These are phyloP conservation scores for Cephus rjabovi DNA, from an alignment of 2,888 invertebrate species.

Conservation along the genomic window DNA sequence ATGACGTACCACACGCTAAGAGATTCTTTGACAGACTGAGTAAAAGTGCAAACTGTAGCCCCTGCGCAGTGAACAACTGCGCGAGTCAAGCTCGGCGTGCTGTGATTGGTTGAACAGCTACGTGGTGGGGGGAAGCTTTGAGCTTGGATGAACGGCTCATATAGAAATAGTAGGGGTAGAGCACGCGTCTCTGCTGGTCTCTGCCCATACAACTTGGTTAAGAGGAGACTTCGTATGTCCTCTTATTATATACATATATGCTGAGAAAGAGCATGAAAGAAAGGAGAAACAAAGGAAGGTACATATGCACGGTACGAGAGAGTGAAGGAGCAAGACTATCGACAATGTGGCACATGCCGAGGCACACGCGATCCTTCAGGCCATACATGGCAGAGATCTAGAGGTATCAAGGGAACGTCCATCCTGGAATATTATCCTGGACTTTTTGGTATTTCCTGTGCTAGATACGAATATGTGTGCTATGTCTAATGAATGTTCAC, in stretches of 20 bases:
- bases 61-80: conserved; percentile 24
- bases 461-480: background rate
- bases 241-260: background rate
- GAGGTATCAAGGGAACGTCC: background rate
- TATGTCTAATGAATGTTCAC: background rate
- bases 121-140: background rate
- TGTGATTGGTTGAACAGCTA: conserved; percentile 1
- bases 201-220: too few species aligned
- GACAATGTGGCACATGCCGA: conserved; percentile 24
- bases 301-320: background rate
- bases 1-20: conserved; percentile 24
- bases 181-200: background rate
- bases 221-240: background rate
- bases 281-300: conserved; percentile 9
- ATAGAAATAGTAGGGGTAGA: background rate
- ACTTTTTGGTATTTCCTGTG: background rate
- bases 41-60: conserved; percentile 15
- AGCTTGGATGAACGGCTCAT: conserved; percentile 1
- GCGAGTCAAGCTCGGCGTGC: conserved; percentile 1
- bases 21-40: conserved; percentile 34
- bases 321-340: conserved; percentile 2
- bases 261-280: conserved; percentile 24
- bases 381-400: background rate
- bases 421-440: background rate
- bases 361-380: conserved; percentile 15